phyloP scores from a whole-genome alignment of 2,888 invertebrate genomes.

The Atrina japonica region DNA sequence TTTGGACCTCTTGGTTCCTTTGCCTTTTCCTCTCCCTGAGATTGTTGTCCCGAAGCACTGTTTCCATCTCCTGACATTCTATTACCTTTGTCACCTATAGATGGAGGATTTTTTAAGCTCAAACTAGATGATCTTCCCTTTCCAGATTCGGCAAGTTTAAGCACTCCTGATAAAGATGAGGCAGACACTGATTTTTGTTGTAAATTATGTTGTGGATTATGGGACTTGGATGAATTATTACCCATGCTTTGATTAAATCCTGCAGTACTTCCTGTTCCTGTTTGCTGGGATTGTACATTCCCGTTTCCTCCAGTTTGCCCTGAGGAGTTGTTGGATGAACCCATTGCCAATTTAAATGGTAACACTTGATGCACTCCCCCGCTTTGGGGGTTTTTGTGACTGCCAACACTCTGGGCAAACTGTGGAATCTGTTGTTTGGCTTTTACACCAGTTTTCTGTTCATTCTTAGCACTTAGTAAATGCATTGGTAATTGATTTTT shows the following conservation, averaged over 20 bases:
- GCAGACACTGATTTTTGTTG: conserved; percentile 51
- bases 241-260: neutral
- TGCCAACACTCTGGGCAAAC: conserved; percentile 83
- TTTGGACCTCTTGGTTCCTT: conserved; percentile 36
- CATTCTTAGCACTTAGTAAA: conserved; percentile 89
- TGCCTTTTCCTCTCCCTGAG: conserved; percentile 50
- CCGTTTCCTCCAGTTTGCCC: conserved; percentile 1
- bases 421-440: conserved; percentile 94
- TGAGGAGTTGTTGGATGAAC: neutral
- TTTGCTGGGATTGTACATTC: conserved; percentile 14
- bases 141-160: conserved; percentile 71
- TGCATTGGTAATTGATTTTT: conserved; percentile 85
- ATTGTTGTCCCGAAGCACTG: conserved; percentile 24
- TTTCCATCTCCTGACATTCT: conserved; percentile 25
- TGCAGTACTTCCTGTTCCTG: conserved; percentile 28
- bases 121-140: conserved; percentile 47
- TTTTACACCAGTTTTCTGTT: conserved; percentile 85
- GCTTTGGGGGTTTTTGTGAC: conserved; percentile 36
- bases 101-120: conserved; percentile 19
- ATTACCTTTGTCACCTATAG: conserved; percentile 15
- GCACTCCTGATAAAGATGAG: conserved; percentile 55
- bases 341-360: conserved; percentile 43
- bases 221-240: conserved; percentile 20
- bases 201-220: conserved; percentile 29
- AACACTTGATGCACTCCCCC: conserved; percentile 46